These are phyloP conservation scores for Cetonia aurata DNA, from an alignment of 2,888 invertebrate species.

Conservation along the genomic window DNA sequence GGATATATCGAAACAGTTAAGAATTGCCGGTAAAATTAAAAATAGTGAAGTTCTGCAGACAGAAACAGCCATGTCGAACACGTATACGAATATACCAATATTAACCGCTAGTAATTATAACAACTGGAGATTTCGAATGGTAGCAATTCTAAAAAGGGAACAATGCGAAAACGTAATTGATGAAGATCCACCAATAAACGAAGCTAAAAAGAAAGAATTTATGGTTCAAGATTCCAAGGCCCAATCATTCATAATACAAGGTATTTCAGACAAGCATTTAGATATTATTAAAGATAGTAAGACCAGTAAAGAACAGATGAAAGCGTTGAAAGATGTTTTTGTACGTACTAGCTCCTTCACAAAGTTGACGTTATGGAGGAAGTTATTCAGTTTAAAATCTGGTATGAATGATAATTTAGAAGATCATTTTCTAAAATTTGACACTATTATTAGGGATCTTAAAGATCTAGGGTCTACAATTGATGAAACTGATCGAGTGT, in stretches of 20 bases:
- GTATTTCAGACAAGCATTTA: constrained; percentile 48
- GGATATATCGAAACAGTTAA: too few species aligned
- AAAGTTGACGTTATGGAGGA: constrained; percentile 43
- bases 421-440: constrained; percentile 46
- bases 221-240: constrained; percentile 37
- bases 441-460: constrained; percentile 44
- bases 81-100: too few species aligned
- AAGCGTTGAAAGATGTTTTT: constrained; percentile 46
- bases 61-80: too few species aligned
- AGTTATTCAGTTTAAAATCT: constrained; percentile 30
- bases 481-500: constrained; percentile 22
- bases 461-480: constrained; percentile 16
- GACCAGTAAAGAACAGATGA: constrained; percentile 42
- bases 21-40: too few species aligned
- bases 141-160: too few species aligned
- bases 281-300: constrained; percentile 49
- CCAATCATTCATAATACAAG: constrained; percentile 47
- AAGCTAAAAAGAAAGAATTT: constrained; percentile 7
- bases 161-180: too few species aligned
- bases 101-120: too few species aligned
- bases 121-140: too few species aligned
- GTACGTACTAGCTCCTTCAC: constrained; percentile 46
- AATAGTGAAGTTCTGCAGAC: too few species aligned
- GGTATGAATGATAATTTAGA: constrained; percentile 4
- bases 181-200: neutral